These are phyloP conservation scores for Araneus ventricosus DNA, from an alignment of 1,140 invertebrate genomes.

Conservation along the genomic window DNA sequence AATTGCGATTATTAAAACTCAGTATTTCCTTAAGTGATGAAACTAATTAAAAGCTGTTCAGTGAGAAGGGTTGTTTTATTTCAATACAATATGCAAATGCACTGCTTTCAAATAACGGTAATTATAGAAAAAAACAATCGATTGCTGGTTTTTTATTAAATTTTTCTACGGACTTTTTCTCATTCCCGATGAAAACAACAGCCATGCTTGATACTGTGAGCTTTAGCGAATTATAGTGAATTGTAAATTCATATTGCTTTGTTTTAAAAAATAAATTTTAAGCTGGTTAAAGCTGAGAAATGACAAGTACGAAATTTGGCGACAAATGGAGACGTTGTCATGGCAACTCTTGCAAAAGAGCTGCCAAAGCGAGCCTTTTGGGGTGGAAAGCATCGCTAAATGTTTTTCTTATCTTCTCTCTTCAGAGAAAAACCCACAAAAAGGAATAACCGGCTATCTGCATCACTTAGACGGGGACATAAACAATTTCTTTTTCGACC, in stretches of 20 bases:
- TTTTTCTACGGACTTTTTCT: no score
- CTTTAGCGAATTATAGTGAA: neutral
- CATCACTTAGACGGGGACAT: conserved; percentile 64
- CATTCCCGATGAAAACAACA: no score
- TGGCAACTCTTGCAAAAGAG: conserved; percentile 28
- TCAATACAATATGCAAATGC: no score
- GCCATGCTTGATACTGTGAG: no score
- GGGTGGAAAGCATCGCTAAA: conserved; percentile 51
- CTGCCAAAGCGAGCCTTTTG: neutral
- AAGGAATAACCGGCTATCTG: conserved; percentile 66
- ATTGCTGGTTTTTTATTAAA: no score
- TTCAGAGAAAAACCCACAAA: conserved; percentile 16
- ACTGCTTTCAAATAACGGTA: no score
- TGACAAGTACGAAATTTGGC: neutral
- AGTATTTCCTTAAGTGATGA: no score
- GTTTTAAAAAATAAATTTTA: neutral
- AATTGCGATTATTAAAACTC: no score
- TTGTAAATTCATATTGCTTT: neutral
- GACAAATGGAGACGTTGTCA: conserved; percentile 4
- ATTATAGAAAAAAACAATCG: no score
- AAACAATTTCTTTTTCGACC: conserved; percentile 50
- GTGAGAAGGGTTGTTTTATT: no score
- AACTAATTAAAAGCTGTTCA: no score
- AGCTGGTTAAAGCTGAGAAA: neutral
- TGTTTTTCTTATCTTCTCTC: conserved; percentile 65